phyloP scores from a whole-genome alignment of 2,888 invertebrate genomes.

The Ecdyonurus torrentis region DNA sequence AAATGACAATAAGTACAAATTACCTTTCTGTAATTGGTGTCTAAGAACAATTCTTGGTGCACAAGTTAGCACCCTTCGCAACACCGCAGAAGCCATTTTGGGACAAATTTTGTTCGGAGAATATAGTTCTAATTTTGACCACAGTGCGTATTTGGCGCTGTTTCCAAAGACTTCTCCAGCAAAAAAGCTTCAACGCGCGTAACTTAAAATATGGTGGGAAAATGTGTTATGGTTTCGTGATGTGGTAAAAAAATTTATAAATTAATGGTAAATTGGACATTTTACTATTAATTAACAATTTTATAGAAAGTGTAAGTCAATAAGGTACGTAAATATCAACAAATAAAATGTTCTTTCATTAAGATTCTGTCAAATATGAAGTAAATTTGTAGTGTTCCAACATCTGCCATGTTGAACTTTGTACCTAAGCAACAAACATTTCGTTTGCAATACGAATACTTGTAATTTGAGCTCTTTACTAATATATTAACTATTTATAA shows the following conservation, averaged over 20 bases:
- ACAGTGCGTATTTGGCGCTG: neutral
- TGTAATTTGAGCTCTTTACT: too few relatives aligned
- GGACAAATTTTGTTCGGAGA: neutral
- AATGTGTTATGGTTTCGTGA: neutral
- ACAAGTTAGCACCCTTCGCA: neutral
- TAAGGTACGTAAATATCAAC: neutral
- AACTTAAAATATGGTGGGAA: slow-evolving; percentile 1
- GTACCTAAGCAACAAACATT: too few relatives aligned
- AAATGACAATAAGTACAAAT: too few relatives aligned
- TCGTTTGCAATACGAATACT: too few relatives aligned
- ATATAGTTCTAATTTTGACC: neutral
- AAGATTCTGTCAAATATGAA: neutral
- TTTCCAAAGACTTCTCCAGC: neutral
- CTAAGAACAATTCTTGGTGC: neutral
- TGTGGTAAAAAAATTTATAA: neutral
- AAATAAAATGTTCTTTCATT: neutral
- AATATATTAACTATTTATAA: too few relatives aligned
- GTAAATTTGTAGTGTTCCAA: neutral
- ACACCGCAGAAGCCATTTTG: neutral
- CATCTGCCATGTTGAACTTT: neutral
- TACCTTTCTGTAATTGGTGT: neutral
- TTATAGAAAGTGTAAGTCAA: neutral
- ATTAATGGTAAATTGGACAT: neutral
- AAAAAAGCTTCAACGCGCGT: neutral
- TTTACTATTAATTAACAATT: neutral